Conservation (phyloP, 2,888 invertebrate species). For the Nymphalis polychloros region DNA sequence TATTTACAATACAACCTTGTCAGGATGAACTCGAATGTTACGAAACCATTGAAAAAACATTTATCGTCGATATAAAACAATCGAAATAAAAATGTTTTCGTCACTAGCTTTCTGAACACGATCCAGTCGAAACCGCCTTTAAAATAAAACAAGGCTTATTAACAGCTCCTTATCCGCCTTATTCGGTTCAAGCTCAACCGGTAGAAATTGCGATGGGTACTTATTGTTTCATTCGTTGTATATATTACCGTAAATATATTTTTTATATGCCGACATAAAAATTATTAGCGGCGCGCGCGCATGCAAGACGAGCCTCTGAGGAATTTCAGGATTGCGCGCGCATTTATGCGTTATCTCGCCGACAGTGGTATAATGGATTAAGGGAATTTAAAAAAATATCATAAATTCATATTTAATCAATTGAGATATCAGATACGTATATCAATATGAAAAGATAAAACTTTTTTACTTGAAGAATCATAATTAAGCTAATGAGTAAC, state of each 20-base stretch:
- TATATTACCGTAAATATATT: constrained; percentile 39
- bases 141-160: constrained; percentile 27
- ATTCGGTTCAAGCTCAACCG: constrained; percentile 35
- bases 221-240: constrained; percentile 42
- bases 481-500: no score
- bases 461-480: no score
- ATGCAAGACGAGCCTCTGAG: constrained; percentile 27
- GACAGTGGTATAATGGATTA: constrained; percentile 22
- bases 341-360: constrained; percentile 34
- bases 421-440: background rate
- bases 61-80: constrained; percentile 23
- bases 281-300: constrained; percentile 38
- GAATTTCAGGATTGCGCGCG: constrained; percentile 25
- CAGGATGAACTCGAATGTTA: constrained; percentile 4
- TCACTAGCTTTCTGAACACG: constrained; percentile 15
- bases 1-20: constrained; percentile 8
- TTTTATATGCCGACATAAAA: constrained; percentile 40
- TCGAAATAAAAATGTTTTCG: constrained; percentile 19
- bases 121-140: constrained; percentile 9
- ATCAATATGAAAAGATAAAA: no score
- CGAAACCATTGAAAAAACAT: constrained; percentile 5
- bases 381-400: constrained; percentile 1
- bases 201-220: constrained; percentile 35
- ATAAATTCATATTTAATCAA: constrained; percentile 15
- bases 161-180: constrained; percentile 30